These are phyloP conservation scores for Epizoanthus ramosus DNA, from an alignment of 92 coral and sea anemone genomes.

Conservation along the genomic window DNA sequence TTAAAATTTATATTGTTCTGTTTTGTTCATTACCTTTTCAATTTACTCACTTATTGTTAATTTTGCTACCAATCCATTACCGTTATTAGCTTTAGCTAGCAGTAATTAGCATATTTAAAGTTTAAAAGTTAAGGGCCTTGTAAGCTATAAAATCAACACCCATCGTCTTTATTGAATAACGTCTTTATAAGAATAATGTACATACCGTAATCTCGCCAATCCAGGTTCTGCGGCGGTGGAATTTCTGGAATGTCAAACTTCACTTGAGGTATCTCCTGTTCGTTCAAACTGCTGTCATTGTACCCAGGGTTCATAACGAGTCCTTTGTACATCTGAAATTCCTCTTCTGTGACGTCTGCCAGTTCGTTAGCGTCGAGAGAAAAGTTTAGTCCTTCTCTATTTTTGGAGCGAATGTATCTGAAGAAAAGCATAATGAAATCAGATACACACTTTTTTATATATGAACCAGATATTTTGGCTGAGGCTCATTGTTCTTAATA, in stretches of 20 bases:
- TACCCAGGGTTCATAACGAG: slow-evolving; percentile 82
- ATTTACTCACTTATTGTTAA: no score
- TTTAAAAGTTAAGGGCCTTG: no score
- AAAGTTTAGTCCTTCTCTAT: slow-evolving; percentile 80
- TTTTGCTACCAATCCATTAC: no score
- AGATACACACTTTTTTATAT: no score
- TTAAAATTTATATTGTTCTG: no score
- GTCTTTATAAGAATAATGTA: neutral
- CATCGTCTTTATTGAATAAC: no score
- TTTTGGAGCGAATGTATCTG: slow-evolving; percentile 77
- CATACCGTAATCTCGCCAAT: slow-evolving; percentile 85
- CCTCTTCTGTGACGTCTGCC: slow-evolving; percentile 81
- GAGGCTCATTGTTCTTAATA: no score
- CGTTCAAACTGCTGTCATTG: slow-evolving; percentile 64
- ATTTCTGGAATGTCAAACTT: slow-evolving; percentile 55
- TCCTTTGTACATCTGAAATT: slow-evolving; percentile 83
- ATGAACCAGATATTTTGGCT: no score
- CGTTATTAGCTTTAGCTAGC: no score
- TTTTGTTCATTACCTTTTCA: no score
- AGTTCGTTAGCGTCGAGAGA: slow-evolving; percentile 83
- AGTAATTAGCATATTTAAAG: no score
- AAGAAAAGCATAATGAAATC: neutral
- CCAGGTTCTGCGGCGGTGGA: slow-evolving; percentile 71
- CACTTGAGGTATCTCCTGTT: slow-evolving; percentile 73
- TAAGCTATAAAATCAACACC: no score